Conservation (phyloP, 2,113 vertebrate species). For the Grammatotria lemairii region DNA sequence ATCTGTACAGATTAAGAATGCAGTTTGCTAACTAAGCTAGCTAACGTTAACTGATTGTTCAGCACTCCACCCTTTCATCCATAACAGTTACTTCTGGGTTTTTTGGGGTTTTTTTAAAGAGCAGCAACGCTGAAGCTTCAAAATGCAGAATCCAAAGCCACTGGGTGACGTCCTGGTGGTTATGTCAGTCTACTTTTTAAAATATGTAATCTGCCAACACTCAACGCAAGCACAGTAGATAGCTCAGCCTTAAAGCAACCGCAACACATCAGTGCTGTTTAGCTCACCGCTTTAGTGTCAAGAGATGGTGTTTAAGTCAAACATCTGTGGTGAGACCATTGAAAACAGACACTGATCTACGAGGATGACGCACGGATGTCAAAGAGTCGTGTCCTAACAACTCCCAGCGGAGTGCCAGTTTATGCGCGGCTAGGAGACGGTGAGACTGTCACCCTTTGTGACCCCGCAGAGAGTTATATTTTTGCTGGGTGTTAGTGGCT, state of each 20-base stretch:
- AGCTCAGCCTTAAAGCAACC: not conserved
- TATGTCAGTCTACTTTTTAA: not conserved
- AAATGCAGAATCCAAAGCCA: not conserved
- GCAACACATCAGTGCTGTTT: not conserved
- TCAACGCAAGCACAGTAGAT: not conserved
- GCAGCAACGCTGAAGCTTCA: not conserved
- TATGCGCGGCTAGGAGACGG: not conserved
- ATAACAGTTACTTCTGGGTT: not conserved
- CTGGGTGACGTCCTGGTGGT: not conserved
- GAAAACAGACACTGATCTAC: not conserved
- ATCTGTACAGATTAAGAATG: not conserved
- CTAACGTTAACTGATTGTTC: not conserved
- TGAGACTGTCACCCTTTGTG: not conserved
- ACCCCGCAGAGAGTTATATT: not conserved
- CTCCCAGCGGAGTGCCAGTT: constrained; percentile 3
- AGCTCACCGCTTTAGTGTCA: not conserved
- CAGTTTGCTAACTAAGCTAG: not conserved
- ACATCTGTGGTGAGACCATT: constrained; percentile 11
- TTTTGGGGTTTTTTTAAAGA: not conserved
- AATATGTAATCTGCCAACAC: not conserved
- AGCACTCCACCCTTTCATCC: not conserved
- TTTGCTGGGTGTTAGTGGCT: not conserved
- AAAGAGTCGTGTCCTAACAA: constrained; percentile 11
- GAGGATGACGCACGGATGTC: constrained; percentile 7
- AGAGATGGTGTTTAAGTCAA: constrained; percentile 15